These are phyloP conservation scores for Hydrotaea cyrtoneurina DNA, from an alignment of 2,888 invertebrate genomes.

Conservation along the genomic window DNA sequence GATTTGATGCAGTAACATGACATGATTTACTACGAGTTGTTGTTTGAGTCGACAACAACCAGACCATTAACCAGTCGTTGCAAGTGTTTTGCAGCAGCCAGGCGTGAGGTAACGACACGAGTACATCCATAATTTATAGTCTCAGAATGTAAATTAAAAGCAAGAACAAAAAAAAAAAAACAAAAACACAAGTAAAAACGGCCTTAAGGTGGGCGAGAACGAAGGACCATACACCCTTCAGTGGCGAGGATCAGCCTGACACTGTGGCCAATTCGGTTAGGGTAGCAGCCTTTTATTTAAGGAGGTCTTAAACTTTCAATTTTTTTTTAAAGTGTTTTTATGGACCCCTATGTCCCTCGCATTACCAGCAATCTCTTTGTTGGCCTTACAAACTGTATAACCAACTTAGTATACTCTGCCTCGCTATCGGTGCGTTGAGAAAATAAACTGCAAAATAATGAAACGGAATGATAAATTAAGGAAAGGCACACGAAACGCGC, in stretches of 20 bases:
- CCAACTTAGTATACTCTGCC: neutral
- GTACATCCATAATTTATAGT: conserved; percentile 29
- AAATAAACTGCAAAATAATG: neutral
- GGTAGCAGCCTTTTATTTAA: too few relatives aligned
- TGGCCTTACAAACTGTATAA: neutral
- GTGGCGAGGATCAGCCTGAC: too few relatives aligned
- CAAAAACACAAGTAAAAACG: neutral
- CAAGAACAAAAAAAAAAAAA: neutral
- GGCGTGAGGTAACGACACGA: neutral
- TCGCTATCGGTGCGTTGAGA: neutral
- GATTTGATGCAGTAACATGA: conserved; percentile 34
- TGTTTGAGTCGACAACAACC: conserved; percentile 14
- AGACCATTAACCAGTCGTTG: conserved; percentile 5
- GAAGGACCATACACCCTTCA: neutral
- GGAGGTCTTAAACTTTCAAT: too few relatives aligned
- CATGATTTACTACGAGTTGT: conserved; percentile 48
- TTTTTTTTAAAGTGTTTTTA: too few relatives aligned
- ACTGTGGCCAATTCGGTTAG: too few relatives aligned
- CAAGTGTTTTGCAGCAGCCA: neutral
- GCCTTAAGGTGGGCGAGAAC: neutral
- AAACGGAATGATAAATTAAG: conserved; percentile 14
- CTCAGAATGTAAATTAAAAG: neutral
- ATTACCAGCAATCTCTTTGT: too few relatives aligned
- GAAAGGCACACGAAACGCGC: neutral
- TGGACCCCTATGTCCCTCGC: too few relatives aligned